Base-by-base conservation (phyloP, 2,888 invertebrate species). In the Panzeria rudis region DNA sequence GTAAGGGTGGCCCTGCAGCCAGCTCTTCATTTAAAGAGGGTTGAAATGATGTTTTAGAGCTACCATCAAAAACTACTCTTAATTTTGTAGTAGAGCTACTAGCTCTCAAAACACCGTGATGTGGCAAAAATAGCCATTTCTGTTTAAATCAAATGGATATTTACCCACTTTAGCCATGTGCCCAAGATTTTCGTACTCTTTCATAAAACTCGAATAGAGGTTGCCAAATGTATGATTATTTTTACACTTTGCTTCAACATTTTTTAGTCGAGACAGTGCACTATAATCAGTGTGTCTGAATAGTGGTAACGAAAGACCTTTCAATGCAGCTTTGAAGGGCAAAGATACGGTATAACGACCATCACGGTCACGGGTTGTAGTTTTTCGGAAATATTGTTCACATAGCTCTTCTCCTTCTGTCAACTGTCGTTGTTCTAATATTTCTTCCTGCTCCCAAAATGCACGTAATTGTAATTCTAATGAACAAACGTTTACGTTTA, bases 41-140 rank as follows among this genome's bases (percentile, higher is more conserved):
- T n/a, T n/a, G n/a, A n/a, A n/a, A n/a, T n/a, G n/a, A n/a, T n/a
- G n/a, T n/a, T n/a, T n/a, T n/a, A n/a, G n/a, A n/a, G n/a, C n/a
- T n/a, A n/a, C n/a, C n/a, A n/a, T n/a, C n/a, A n/a, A n/a, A n/a
- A n/a, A n/a, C n/a, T n/a, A n/a, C n/a, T n/a, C n/a, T n/a, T n/a
- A n/a, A n/a, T n/a, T n/a, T n/a, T n/a, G 80, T 81, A 7, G 80
- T 81, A 0, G 68, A 59, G 17, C 80, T 81, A 17, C 38, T 66
- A 9, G 73, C 69, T 11, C 38, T 56, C 0, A 71, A 17, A 23
- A 81, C 61, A 3, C 68, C 68, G 17, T 81, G 81, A 52, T 75
- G 73, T 5, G 75, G 75, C 23, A 81, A 68, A 66, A 75, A 61
- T 59, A 80, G 3, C 59, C 50, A n/a, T 59, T 50, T n/a, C n/a